Percentiles rank a stretch among this genome's conserved stretches.
Evolutionary conservation across 1,140 invertebrate genomes (phyloP).

Genomic region (Meloidogyne hapla): DNA sequence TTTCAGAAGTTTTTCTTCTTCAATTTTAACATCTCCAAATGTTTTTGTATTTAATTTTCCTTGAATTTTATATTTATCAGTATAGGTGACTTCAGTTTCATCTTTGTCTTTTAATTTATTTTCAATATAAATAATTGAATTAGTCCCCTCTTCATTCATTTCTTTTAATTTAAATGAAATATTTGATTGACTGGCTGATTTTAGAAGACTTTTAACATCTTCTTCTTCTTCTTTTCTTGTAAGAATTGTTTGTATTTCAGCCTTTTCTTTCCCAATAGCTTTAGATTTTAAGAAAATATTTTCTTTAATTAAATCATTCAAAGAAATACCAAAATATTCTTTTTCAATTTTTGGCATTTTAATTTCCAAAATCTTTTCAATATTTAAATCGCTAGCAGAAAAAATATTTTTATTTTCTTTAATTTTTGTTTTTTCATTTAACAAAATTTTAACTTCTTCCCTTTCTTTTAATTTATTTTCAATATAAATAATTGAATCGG

Average conservation of each 20-base stretch:
- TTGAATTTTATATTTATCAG: neutral
- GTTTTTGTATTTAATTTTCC: neutral
- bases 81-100: neutral
- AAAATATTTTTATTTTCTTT: neutral
- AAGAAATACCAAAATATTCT: too few species aligned
- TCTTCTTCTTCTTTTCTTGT: conserved; percentile 12
- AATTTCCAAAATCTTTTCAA: too few species aligned
- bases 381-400: too few species aligned
- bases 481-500: neutral
- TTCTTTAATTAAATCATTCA: neutral
- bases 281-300: neutral
- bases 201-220: conserved; percentile 12
- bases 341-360: too few species aligned
- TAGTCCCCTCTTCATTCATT: too few species aligned
- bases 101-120: neutral
- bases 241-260: conserved; percentile 3
- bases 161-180: neutral
- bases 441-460: neutral
- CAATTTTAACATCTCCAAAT: neutral
- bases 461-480: neutral
- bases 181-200: neutral
- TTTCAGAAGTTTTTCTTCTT: neutral
- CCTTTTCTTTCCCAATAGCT: conserved; percentile 1
- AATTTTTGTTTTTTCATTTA: neutral
- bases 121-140: too few species aligned